Conservation (phyloP, 2,888 invertebrate species). For the Dichetophora obliterata region DNA sequence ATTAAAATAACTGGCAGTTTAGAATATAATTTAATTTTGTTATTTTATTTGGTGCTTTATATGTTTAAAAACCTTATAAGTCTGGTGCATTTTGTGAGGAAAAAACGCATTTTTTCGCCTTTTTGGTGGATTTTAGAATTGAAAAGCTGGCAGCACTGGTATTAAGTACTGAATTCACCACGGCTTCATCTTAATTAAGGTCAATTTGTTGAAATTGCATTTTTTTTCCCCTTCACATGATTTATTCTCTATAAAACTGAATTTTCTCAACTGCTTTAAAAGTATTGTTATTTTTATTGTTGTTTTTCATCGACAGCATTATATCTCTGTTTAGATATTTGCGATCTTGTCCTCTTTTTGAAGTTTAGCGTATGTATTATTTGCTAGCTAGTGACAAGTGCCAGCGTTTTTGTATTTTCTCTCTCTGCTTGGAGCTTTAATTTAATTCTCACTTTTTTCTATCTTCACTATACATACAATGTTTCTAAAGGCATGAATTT, state of each 20-base stretch:
- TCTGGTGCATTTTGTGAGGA: no score
- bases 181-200: no score
- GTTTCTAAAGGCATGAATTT: no score
- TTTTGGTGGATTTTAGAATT: no score
- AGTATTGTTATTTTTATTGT: not conserved
- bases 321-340: not conserved
- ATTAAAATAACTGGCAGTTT: no score
- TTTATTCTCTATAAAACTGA: constrained; percentile 23
- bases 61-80: no score
- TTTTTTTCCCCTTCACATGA: not conserved
- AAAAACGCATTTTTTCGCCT: no score
- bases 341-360: not conserved
- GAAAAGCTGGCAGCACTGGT: not conserved
- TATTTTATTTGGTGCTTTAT: no score
- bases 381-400: not conserved
- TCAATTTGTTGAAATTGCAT: not conserved
- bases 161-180: not conserved
- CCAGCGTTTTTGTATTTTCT: constrained; percentile 7
- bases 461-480: no score
- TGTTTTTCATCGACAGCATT: no score
- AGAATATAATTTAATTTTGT: no score
- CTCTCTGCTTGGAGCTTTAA: not conserved
- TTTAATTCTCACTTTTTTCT: not conserved
- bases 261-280: not conserved
- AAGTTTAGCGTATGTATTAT: not conserved